Percentiles rank a stretch among this genome's conserved stretches.
Evolutionary conservation across 2,797 vertebrate species (phyloP).

Genomic region (Bufotes viridis): DNA sequence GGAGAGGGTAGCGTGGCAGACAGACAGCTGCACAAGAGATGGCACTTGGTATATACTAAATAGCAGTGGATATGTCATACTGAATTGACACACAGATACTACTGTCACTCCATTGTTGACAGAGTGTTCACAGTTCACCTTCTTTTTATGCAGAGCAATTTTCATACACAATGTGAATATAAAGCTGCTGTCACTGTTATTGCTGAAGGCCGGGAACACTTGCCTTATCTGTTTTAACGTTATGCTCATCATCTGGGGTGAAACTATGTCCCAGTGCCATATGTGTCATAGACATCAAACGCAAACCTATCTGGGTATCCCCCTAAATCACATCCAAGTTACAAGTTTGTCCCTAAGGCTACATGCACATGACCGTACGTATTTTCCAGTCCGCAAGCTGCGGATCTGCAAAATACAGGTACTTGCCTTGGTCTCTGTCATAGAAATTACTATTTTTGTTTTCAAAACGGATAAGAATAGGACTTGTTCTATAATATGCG

Average conservation of each 20-base stretch:
- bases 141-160: neutral
- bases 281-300: neutral
- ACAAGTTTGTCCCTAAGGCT: no score
- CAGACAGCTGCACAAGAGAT: conserved; percentile 41
- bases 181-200: neutral
- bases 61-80: conserved; percentile 22
- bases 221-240: neutral
- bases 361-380: no score
- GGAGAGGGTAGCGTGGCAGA: conserved; percentile 45
- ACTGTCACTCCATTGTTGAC: conserved; percentile 9
- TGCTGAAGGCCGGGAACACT: neutral
- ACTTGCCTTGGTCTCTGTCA: no score
- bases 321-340: no score
- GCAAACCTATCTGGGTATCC: no score
- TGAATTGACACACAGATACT: conserved; percentile 20
- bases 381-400: no score
- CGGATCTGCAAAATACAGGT: no score
- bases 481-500: no score
- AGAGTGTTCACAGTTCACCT: neutral
- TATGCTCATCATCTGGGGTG: neutral
- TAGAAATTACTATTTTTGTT: no score
- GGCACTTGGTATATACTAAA: conserved; percentile 27
- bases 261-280: neutral
- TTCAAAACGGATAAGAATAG: no score
- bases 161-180: conserved; percentile 12